Base-by-base conservation (phyloP, 2,797 vertebrate species). In the Cichlasoma orientale region DNA sequence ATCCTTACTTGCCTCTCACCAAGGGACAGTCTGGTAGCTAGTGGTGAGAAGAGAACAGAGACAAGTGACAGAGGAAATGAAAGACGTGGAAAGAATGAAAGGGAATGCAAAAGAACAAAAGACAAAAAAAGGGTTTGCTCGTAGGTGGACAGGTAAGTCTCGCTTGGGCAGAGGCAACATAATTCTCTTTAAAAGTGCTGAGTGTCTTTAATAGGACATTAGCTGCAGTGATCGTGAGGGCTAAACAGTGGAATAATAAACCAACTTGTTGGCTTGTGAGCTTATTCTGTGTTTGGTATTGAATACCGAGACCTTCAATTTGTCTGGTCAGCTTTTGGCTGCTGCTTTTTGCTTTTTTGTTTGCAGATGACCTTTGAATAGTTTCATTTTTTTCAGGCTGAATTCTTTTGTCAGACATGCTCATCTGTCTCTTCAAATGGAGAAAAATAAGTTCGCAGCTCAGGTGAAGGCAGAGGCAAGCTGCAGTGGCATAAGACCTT, bases 101-200 rank as follows among this genome's bases (percentile, higher is more conserved):
- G 90, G 81, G 83, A 87, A 86, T 92, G 81, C 74, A 38, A 91
- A 90, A 82, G 84, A 87, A 58, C 81, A 76, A 73, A 89, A 88
- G 86, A 73, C 44, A 23, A 92, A 88, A 82, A 89, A 90, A 80
- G 79, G 85, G 78, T 72, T 78, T 70, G 52, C 44, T 21, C 79
- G 73, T 71, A 90, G 87, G 72, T 85, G 83, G 86, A 85, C 83
- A 83, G 92, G 92, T 93, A 81, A 90, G 92, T 74, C 29, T 77
- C 23, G 54, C 23, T 23, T 63, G 27, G 50, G 56, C n/a, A 56
- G 68, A 21, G n/a, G 61, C 70, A 53, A 56, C 58, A 6, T 31
- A 27, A n/a, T 81, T 85, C 5, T 74, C 23, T 79, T 69, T 41
- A 77, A 69, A 57, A 68, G 47, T 63, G 59, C 41, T 76, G 77